Base-by-base conservation (phyloP, 2,888 invertebrate species). In the Beris morrisii region DNA sequence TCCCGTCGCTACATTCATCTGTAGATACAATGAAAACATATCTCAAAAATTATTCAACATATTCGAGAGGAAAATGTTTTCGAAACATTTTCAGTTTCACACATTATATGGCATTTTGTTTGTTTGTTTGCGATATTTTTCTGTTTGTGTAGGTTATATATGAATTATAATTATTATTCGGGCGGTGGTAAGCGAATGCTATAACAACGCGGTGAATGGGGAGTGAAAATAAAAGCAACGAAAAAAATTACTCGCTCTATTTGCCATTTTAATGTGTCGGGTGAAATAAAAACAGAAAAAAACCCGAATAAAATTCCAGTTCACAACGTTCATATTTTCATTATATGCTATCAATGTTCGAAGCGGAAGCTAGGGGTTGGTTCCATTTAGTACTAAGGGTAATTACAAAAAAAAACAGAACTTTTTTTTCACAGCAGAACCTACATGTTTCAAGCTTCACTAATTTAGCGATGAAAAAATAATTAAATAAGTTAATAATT, bases 401-500 rank as follows among this genome's bases (percentile, higher is more conserved):
- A 61, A 61, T 46, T 58, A 45, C 31, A 9, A 12, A 44, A 43
- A 22, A 59, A 53, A 59, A 59, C 48, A 59, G 9, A 46, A 46
- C n/a, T 38, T 3, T 38, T 38, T 38, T 38, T 38, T 38, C 9
- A 38, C 9, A 38, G 38, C 38, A 38, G 22, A 22, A 22, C 22
- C 38, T 38, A 38, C 38, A 38, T 38, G 38, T 9, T 38, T 38
- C 9, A 38, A 3, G 9, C 38, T 38, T 38, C 38, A 38, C 38
- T 38, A 38, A 38, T 38, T 38, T 38, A 38, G 38, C 38, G 61
- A 65, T 67, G 55, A 65, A 67, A 67, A 59, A 65, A 67, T 67
- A 65, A 67, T 67, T 65, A 61, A 67, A 67, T 67, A 67, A 67
- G 54, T 64, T 59, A 64, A 67, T 67, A 59, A 56, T 50, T 67